Conservation (phyloP, 1,140 invertebrate genomes). For the Saccostrea glomerata region DNA sequence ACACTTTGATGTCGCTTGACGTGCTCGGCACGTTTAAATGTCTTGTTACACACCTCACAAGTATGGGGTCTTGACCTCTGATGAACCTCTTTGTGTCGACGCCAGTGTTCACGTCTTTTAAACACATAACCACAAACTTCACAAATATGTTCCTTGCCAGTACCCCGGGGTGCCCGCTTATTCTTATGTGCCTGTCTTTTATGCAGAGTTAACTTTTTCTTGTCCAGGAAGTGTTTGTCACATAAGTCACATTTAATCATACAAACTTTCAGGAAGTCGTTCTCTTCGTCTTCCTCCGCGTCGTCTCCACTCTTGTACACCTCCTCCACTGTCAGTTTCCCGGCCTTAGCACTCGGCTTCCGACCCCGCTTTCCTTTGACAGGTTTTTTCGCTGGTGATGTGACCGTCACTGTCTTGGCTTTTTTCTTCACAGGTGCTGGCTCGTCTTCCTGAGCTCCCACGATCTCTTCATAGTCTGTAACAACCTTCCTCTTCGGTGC, state of each 20-base stretch:
- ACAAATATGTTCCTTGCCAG: slow-evolving; percentile 41
- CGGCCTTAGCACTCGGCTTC: not conserved
- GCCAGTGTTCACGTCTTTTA: slow-evolving; percentile 48
- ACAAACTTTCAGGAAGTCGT: slow-evolving; percentile 46
- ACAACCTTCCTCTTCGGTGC: slow-evolving; percentile 27
- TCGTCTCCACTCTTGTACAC: slow-evolving; percentile 51
- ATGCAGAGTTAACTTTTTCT: slow-evolving; percentile 41
- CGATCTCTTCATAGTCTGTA: not conserved
- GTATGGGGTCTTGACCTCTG: slow-evolving; percentile 30
- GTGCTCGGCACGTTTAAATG: slow-evolving; percentile 47
- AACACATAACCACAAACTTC: slow-evolving; percentile 50
- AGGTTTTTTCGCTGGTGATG: not conserved
- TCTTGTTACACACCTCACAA: slow-evolving; percentile 42
- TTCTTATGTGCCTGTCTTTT: not conserved
- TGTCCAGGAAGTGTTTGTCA: slow-evolving; percentile 52
- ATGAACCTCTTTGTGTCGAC: slow-evolving; percentile 49
- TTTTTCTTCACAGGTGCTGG: not conserved
- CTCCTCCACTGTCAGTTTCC: slow-evolving; percentile 48
- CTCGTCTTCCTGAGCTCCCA: not conserved
- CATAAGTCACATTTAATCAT: slow-evolving; percentile 53
- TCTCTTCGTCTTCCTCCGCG: slow-evolving; percentile 31
- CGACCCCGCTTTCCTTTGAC: not conserved
- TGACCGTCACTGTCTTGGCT: not conserved
- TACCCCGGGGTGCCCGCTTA: not conserved
- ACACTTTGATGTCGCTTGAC: slow-evolving; percentile 49